Evolutionary conservation across 1,140 invertebrate species (phyloP), one percentile per base, ranked within the genome.

Genomic region (Drosophila simulans): DNA sequence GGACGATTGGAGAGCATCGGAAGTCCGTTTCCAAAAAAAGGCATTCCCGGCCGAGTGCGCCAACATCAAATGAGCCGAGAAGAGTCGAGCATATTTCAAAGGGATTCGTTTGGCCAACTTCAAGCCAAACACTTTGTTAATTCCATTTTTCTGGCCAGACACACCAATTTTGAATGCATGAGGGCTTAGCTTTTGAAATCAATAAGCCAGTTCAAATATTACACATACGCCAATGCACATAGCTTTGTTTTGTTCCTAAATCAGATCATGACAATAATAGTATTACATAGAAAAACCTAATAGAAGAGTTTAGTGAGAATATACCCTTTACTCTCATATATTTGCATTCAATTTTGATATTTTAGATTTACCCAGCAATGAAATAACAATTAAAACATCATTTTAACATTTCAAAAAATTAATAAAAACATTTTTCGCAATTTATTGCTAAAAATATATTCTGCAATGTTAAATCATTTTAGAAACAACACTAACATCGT

Each of bases 171-270:
- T 17, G 4, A 46, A 27, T 27, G 25, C 7, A 27, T 7, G 11
- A 11, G 10, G 42, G 31, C 51, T 55, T 69, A 59, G 48, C 46
- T 37, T 69, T 63, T 52, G 17, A 75, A 65, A 42, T 37, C 22
- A 34, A 56, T 57, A 42, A 58, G 27, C 72, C 20, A 22, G 10
- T 35, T 12, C 13, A 62, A 46, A 55, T 75, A 81, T 76, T 20
- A 71, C 65, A 39, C 48, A 54, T 68, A 42, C 39, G 39, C n/a
- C 1, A n/a, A 20, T 4, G 42, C 42, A 43, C 4, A 11, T 0
- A 45, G 17, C 10, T 45, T 45, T 45, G 17, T 20, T 45, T 20
- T 12, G 10, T 17, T 17, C 17, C 17, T 12, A 12, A 45, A 45
- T 43, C 10, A 10, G 20, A 12, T 20, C 42, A 20, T 20, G 42